These are phyloP conservation scores for Crenichthys baileyi DNA, from an alignment of 2,797 vertebrate genomes.

Conservation along the genomic window DNA sequence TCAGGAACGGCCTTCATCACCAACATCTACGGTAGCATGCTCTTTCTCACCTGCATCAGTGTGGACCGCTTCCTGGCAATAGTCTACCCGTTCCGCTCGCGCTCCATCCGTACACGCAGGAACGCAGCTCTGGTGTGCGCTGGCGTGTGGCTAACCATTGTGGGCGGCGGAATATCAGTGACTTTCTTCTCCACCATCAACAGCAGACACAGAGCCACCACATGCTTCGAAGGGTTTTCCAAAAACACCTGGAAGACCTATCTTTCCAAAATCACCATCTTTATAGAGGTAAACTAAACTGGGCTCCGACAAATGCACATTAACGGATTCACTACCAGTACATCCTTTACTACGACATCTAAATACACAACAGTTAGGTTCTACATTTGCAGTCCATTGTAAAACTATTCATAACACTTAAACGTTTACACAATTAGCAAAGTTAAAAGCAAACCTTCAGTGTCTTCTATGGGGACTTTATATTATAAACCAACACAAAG, in stretches of 20 bases:
- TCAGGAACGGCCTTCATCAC: slow-evolving; percentile 97
- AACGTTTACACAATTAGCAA: neutral
- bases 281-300: slow-evolving; percentile 88
- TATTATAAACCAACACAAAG: neutral
- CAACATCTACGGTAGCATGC: slow-evolving; percentile 98
- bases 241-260: slow-evolving; percentile 96
- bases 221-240: slow-evolving; percentile 97
- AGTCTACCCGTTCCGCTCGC: slow-evolving; percentile 93
- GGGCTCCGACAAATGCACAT: neutral
- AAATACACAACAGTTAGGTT: neutral
- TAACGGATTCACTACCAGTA: neutral
- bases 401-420: no score
- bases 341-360: neutral
- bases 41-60: slow-evolving; percentile 98
- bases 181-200: slow-evolving; percentile 97
- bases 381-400: neutral
- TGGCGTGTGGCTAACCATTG: slow-evolving; percentile 93
- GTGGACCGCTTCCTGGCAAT: slow-evolving; percentile 97
- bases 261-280: slow-evolving; percentile 97
- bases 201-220: slow-evolving; percentile 87
- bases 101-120: slow-evolving; percentile 89
- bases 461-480: neutral
- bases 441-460: neutral
- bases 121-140: slow-evolving; percentile 92
- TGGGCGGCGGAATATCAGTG: slow-evolving; percentile 94